Percentiles rank a stretch among this genome's conserved stretches.
Conservation (phyloP, 2,888 invertebrate species). For the Melieria crassipennis region DNA sequence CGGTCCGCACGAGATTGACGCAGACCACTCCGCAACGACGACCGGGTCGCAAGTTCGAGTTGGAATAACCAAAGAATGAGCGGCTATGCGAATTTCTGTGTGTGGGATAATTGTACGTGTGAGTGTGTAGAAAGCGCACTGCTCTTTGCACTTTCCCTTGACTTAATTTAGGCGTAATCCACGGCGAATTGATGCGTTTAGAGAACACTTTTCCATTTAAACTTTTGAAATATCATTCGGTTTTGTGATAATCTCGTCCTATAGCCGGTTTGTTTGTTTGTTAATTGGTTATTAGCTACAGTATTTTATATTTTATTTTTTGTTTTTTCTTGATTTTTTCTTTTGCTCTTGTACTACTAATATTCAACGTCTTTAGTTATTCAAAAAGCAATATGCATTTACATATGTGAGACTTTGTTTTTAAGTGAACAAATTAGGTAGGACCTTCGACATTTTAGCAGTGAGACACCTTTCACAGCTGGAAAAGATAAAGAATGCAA, state of each 20-base stretch:
- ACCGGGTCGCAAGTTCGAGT: no score
- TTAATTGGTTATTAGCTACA: conserved; percentile 24
- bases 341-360: conserved; percentile 18
- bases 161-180: not conserved
- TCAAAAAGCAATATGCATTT: conserved; percentile 44
- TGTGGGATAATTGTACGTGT: conserved; percentile 1
- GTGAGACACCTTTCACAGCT: conserved; percentile 59
- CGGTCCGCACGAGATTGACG: no score
- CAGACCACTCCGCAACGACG: no score
- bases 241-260: not conserved
- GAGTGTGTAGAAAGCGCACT: not conserved
- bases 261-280: conserved; percentile 23
- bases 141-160: conserved; percentile 2
- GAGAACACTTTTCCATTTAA: not conserved
- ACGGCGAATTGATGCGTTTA: conserved; percentile 8
- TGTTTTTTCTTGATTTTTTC: conserved; percentile 2
- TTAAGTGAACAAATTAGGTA: conserved; percentile 51
- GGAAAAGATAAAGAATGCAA: conserved; percentile 41
- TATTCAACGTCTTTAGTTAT: conserved; percentile 43
- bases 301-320: no score
- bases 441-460: conserved; percentile 62
- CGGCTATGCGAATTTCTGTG: not conserved
- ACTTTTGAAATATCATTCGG: conserved; percentile 2
- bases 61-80: conserved; percentile 1
- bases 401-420: conserved; percentile 40